Conservation (phyloP, 1,140 invertebrate species). For the Scaptomyza montana region DNA sequence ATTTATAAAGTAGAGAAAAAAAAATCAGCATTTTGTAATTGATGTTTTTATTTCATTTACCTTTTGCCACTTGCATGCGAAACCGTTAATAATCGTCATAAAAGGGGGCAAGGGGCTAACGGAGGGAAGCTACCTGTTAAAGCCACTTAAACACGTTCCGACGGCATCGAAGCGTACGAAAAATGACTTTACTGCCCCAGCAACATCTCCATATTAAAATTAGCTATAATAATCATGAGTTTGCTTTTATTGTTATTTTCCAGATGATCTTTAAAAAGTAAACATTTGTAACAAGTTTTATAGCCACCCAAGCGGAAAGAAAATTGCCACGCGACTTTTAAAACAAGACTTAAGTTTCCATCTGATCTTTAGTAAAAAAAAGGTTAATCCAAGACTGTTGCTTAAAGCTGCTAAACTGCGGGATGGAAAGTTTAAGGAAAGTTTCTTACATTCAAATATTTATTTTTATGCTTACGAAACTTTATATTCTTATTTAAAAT, state of each 20-base stretch:
- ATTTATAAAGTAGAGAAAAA: conserved; percentile 2
- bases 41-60: conserved; percentile 42
- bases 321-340: conserved; percentile 12
- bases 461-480: too few relatives aligned
- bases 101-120: neutral
- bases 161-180: neutral
- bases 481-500: too few relatives aligned
- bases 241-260: conserved; percentile 42
- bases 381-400: conserved; percentile 19
- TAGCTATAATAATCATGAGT: conserved; percentile 21
- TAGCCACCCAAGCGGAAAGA: conserved; percentile 31
- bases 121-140: conserved; percentile 19
- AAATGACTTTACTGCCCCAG: neutral
- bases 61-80: conserved; percentile 56
- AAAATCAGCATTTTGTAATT: conserved; percentile 22
- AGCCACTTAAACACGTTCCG: conserved; percentile 53
- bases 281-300: conserved; percentile 63
- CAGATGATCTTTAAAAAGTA: conserved; percentile 19
- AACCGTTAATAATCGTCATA: conserved; percentile 51
- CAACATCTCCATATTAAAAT: conserved; percentile 25
- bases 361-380: neutral
- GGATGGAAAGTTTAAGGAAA: neutral
- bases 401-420: neutral
- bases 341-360: neutral
- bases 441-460: neutral